These are phyloP conservation scores for Grus americana DNA, from an alignment of 2,113 vertebrate genomes.

Conservation along the genomic window DNA sequence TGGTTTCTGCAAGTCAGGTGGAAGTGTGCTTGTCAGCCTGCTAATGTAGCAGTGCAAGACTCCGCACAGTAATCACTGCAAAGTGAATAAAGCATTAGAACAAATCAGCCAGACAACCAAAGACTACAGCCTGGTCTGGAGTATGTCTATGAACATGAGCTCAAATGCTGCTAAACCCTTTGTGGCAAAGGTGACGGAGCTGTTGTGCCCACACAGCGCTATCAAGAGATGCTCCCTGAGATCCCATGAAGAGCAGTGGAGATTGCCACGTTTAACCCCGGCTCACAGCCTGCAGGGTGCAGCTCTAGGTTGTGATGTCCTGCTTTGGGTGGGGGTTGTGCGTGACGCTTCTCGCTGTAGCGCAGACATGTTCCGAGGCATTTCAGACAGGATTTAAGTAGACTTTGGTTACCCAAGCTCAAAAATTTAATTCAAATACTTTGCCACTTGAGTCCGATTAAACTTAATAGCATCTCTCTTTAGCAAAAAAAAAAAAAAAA, in stretches of 20 bases:
- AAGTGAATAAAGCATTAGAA: background rate
- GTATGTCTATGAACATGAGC: background rate
- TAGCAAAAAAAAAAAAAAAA: no score
- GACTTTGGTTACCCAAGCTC: background rate
- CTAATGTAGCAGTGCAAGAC: background rate
- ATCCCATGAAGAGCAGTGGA: background rate
- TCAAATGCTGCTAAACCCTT: background rate
- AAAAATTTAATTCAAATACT: background rate
- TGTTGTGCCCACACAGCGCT: background rate
- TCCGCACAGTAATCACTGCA: background rate
- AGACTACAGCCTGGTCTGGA: background rate
- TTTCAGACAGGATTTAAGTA: background rate
- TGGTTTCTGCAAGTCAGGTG: background rate
- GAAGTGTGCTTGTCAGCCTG: rapidly evolving
- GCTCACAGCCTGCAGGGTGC: no score
- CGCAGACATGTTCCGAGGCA: rapidly evolving
- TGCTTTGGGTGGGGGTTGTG: background rate
- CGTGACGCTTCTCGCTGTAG: background rate
- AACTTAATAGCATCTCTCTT: background rate
- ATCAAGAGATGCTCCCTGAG: background rate
- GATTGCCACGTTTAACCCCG: rapidly evolving
- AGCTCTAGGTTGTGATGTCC: background rate
- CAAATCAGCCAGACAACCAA: background rate
- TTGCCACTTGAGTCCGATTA: background rate
- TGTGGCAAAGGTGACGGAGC: background rate